phyloP scores from a whole-genome alignment of 2,113 vertebrate species.

The Formicarius rufipectus region DNA sequence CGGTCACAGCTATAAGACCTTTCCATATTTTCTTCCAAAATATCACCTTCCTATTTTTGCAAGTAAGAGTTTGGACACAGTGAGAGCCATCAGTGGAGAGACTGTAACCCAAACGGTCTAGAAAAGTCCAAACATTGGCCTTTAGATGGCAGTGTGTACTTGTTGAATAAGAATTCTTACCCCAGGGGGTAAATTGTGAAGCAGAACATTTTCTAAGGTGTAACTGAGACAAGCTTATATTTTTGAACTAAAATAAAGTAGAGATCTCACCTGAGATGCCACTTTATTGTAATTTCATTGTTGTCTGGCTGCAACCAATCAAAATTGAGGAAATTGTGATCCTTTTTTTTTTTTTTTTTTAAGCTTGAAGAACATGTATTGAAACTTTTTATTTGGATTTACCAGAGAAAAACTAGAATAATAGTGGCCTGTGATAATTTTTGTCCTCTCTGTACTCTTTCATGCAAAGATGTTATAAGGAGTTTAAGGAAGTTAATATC shows the following conservation, averaged over 20 bases:
- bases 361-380: background rate
- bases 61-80: background rate
- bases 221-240: background rate
- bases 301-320: background rate
- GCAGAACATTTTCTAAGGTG: background rate
- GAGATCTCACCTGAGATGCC: background rate
- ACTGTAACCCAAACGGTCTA: background rate
- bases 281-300: background rate
- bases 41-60: background rate
- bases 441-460: background rate
- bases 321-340: background rate
- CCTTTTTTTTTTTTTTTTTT: background rate
- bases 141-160: constrained; percentile 81
- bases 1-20: background rate
- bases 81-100: background rate
- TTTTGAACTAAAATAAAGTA: background rate
- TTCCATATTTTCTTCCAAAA: background rate
- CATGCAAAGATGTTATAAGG: background rate
- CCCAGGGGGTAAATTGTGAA: background rate
- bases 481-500: background rate
- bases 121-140: constrained; percentile 56
- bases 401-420: background rate
- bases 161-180: constrained; percentile 58
- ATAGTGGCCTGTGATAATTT: background rate
- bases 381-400: background rate